Evolutionary conservation across 2,113 vertebrate genomes (phyloP).

Genomic region (Ageneiosus marmoratus): DNA sequence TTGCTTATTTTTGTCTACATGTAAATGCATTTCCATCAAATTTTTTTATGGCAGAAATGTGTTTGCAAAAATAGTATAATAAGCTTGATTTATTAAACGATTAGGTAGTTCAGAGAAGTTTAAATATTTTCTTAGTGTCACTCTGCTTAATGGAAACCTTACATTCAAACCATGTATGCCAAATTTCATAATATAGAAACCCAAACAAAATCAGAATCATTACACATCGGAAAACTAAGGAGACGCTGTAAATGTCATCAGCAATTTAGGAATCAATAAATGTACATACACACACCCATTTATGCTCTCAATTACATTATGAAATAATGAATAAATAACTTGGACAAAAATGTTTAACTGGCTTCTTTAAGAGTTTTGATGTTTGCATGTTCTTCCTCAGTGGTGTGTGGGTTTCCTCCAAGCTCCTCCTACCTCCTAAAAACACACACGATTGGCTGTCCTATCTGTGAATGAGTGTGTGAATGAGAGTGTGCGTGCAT

Average conservation of each 20-base stretch:
- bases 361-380: neutral
- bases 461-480: neutral
- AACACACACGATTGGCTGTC: neutral
- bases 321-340: conserved; percentile 53
- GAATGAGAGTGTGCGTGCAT: neutral
- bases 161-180: conserved; percentile 1
- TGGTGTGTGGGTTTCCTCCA: neutral
- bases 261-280: neutral
- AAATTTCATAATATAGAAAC: conserved; percentile 13
- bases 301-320: conserved; percentile 25
- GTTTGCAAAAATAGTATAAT: neutral
- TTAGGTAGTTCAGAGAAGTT: conserved; percentile 20
- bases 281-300: neutral
- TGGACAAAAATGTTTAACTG: neutral
- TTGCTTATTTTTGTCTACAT: neutral
- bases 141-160: conserved; percentile 21
- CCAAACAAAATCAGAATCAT: neutral
- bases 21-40: conserved; percentile 30
- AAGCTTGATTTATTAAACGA: neutral
- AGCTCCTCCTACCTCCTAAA: neutral
- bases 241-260: neutral
- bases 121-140: conserved; percentile 17
- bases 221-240: neutral
- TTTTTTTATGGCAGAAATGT: neutral
- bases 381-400: neutral